Evolutionary conservation across 2,888 invertebrate genomes (phyloP), one percentile per base, ranked within the genome.

Genomic region (Hyposoter didymator): DNA sequence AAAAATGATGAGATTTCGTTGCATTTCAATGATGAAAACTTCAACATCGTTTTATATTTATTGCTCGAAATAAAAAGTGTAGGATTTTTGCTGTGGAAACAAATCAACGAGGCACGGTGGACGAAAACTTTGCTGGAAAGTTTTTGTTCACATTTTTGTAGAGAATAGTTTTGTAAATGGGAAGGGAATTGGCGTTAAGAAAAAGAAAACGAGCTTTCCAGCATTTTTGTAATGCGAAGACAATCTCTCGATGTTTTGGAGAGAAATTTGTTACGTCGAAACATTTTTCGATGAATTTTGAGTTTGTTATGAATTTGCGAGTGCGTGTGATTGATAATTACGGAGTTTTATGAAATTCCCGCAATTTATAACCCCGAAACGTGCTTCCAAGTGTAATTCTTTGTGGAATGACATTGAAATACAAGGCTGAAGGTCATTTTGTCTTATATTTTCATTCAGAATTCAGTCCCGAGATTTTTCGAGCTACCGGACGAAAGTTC

Each of bases 381-480:
- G 59, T 59, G 59, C 59, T 59, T 59, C 59, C 59, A 12, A 28
- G 59, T 59, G 59, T 28, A 59, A 59, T 59, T 12, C 59, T 59
- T 28, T 59, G 59, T 59, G 14, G 6, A 59, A 28, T 14, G 22
- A 22, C 12, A 55, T 59, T 14, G 28, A 59, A 59, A 28, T 59
- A 59, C 28, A 59, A 12, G 28, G 28, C 28, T 28, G 28, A 28
- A 59, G 10, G 12, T 28, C 2, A 59, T 6, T 28, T 59, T 59
- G 14, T 12, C 28, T 0, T 0, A 28, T 28, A 14, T 59, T 59
- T 59, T 28, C 1, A 28, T 28, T 5, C 28, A 28, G 14, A 14
- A 28, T 6, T 0, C 19, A 59, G 28, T 59, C 5, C 12, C 14
- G 6, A 14, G 14, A 22, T 59, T 28, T 55, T 22, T 28, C 4